Evolutionary conservation across 2,888 invertebrate species (phyloP), one percentile per base, ranked within the genome.

Genomic region (Syrista parreyssii): DNA sequence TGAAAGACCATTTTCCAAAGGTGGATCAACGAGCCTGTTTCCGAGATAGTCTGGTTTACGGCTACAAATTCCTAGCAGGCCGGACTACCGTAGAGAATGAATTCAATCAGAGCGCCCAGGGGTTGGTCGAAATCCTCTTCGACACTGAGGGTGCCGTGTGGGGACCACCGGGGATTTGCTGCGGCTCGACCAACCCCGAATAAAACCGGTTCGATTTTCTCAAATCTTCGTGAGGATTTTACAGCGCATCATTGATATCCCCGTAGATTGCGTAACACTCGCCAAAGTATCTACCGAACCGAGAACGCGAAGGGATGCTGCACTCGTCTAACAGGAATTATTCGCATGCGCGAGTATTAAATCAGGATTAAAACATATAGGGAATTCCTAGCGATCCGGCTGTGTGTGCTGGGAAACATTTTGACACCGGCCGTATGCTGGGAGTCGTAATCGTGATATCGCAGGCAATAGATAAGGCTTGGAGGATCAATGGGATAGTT

Each of bases 51-150:
- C 71, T 40, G 71, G 79, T 82, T 81, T 82, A 81, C 75, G 82
- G 79, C n/a, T 73, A 71, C 34, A 73, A 81, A 82, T 82, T 81
- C 79, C 77, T 73, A 68, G 31, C 71, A 71, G 32, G 12, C 32
- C 77, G 68, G 32, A 75, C 78, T 84, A 81, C 80, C 81, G 78
- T 73, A 68, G 68, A 78, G 78, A 68, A 68, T 79, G 82, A 84
- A 84, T 79, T 85, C 79, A 81, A 85, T 84, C 80, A 80, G 71
- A 77, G 83, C 79, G 71, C 32, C 32, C 31, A 9, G 71, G 71
- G 71, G 15, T 55, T 71, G 71, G 15, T 33, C 31, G 33, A 71
- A 71, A 71, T 71, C 71, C 71, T 33, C 71, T 33, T 12, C 71
- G 30, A 33, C 31, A 30, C 4, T 12, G 31, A 12, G 71, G 23